Percentiles rank a stretch among this genome's conserved stretches.
These are phyloP conservation scores for Grantiella picta DNA, from an alignment of 2,113 vertebrate genomes.

Conservation along the genomic window DNA sequence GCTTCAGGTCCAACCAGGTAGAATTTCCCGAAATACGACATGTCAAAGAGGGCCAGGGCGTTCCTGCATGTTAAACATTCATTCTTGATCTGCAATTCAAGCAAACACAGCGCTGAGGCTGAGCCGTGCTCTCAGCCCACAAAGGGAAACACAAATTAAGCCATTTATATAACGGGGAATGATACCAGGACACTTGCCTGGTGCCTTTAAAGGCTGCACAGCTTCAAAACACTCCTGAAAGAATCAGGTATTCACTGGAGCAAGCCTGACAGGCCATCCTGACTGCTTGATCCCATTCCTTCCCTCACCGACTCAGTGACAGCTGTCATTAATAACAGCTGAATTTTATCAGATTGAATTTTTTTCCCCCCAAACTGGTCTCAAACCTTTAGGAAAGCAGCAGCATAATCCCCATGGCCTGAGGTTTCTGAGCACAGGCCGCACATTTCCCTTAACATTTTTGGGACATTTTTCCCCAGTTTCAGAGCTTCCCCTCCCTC, in stretches of 20 bases:
- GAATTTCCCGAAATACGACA: conserved; percentile 99
- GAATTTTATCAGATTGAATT: neutral
- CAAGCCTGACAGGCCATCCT: neutral
- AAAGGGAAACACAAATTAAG: neutral
- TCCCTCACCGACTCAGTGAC: neutral
- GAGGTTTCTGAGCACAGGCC: fast-evolving
- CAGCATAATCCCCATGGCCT: fast-evolving
- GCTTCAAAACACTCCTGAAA: neutral
- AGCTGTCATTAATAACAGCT: neutral
- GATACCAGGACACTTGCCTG: fast-evolving
- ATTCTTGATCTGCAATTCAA: conserved; percentile 77
- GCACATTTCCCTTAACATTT: neutral
- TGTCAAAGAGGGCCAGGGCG: conserved; percentile 86
- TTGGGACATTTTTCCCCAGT: neutral
- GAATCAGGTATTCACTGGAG: neutral
- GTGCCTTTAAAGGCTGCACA: neutral
- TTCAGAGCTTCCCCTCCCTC: neutral
- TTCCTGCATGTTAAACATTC: conserved; percentile 90
- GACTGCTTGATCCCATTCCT: neutral
- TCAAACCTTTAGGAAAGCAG: neutral
- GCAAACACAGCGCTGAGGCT: neutral
- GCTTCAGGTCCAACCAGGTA: conserved; percentile 91
- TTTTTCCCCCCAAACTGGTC: too few species aligned
- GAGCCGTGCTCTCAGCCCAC: neutral
- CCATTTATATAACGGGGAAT: neutral